Conservation (phyloP, 64 coral and sea anemone genomes). For the Stylophora pistillata region DNA sequence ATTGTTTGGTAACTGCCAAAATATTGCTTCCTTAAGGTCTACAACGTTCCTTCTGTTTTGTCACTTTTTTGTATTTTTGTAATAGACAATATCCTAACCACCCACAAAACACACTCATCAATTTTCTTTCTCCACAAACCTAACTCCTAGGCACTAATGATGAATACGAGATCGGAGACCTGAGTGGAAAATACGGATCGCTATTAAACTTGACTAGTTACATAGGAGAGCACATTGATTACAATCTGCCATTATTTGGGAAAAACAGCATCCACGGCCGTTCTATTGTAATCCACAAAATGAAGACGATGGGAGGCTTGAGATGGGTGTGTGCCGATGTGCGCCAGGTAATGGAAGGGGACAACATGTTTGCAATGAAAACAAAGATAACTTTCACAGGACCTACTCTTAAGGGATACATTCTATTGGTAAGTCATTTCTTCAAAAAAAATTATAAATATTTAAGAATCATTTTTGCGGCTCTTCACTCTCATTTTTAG, state of each 20-base stretch:
- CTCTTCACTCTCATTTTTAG: too few species aligned
- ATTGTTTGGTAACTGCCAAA: too few species aligned
- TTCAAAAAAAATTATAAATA: too few species aligned
- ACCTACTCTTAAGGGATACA: constrained; percentile 35
- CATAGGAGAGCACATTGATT: constrained; percentile 41
- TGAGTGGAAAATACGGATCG: constrained; percentile 79
- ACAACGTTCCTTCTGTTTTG: too few species aligned
- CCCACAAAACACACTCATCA: not conserved
- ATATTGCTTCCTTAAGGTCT: too few species aligned
- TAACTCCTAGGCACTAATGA: constrained; percentile 67
- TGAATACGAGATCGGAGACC: constrained; percentile 87
- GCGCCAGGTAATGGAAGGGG: constrained; percentile 10
- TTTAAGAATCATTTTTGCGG: too few species aligned
- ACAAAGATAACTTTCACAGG: constrained; percentile 37
- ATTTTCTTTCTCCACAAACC: not conserved
- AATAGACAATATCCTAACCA: too few species aligned
- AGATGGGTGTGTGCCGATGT: constrained; percentile 87
- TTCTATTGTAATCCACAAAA: constrained; percentile 77
- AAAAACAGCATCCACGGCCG: constrained; percentile 82
- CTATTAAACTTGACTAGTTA: constrained; percentile 43
- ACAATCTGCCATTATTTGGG: constrained; percentile 86
- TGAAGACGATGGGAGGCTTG: constrained; percentile 38
- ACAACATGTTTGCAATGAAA: constrained; percentile 58
- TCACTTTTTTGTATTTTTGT: too few species aligned
- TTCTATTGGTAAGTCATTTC: constrained; percentile 50